A percentile compares a stretch with the other conserved stretches of the same genome.
Evolutionary conservation across 2,113 vertebrate species (phyloP).

Genomic region (Fregata magnificens): DNA sequence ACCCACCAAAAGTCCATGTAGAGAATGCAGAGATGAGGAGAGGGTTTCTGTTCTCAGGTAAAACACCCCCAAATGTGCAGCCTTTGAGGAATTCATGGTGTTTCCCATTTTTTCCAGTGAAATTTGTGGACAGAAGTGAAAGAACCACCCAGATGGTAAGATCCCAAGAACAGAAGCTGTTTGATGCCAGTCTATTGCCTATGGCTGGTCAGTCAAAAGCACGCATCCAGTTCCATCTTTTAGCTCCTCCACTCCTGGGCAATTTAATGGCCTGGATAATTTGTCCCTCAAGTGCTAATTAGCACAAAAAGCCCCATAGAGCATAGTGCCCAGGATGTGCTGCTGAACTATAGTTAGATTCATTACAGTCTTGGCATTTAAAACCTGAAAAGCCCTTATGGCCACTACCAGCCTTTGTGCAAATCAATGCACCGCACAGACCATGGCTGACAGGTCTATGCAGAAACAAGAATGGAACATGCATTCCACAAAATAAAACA

Average conservation of each 20-base stretch:
- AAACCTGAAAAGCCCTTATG: neutral
- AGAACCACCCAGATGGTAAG: neutral
- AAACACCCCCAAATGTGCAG: neutral
- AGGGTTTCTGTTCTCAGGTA: neutral
- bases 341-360: neutral
- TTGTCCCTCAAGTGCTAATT: neutral
- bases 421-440: accelerated
- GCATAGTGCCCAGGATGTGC: neutral
- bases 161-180: neutral
- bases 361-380: neutral
- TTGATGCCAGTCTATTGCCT: neutral
- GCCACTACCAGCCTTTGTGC: neutral
- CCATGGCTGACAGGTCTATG: neutral
- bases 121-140: neutral
- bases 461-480: neutral
- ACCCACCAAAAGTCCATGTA: neutral
- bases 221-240: neutral
- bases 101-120: neutral
- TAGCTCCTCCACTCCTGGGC: neutral
- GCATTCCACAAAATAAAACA: neutral
- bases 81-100: neutral
- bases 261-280: neutral
- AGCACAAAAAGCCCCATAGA: accelerated
- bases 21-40: neutral
- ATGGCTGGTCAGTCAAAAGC: neutral